phyloP scores from a whole-genome alignment of 2,888 invertebrate genomes.

The Philereme vetulata region DNA sequence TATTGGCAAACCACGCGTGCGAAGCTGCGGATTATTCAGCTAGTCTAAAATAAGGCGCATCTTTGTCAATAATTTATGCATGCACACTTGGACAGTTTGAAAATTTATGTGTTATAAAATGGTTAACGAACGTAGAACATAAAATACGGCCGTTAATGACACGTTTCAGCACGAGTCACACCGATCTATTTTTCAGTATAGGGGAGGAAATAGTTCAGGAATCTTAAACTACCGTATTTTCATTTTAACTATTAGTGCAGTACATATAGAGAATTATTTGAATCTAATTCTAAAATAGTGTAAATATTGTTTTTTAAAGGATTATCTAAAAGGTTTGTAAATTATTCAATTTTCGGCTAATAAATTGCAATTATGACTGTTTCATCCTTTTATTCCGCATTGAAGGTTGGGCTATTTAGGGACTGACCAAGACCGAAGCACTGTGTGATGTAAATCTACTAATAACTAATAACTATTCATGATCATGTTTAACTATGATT shows the following conservation, averaged over 20 bases:
- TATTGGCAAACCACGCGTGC: no score
- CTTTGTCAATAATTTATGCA: constrained; percentile 6
- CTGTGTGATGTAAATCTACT: no score
- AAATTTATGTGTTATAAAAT: constrained; percentile 16
- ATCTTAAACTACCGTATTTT: not conserved
- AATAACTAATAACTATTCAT: no score
- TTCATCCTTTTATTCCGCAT: not conserved
- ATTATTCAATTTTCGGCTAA: not conserved
- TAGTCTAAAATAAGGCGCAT: no score
- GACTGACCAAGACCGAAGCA: not conserved
- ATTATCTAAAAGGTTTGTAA: not conserved
- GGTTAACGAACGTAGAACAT: not conserved
- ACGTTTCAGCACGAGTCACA: no score
- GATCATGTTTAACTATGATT: no score
- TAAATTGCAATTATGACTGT: not conserved
- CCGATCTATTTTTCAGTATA: no score
- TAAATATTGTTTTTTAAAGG: not conserved
- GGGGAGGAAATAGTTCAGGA: no score
- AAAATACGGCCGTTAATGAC: not conserved
- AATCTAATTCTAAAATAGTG: not conserved
- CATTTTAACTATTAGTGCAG: not conserved
- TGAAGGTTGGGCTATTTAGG: not conserved
- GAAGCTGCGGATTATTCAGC: no score
- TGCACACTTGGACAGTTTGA: constrained; percentile 6
- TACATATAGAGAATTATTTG: not conserved